Evolutionary conservation across 2,888 invertebrate genomes (phyloP), one percentile per base, ranked within the genome.

Genomic region (Tortricodes alternella): DNA sequence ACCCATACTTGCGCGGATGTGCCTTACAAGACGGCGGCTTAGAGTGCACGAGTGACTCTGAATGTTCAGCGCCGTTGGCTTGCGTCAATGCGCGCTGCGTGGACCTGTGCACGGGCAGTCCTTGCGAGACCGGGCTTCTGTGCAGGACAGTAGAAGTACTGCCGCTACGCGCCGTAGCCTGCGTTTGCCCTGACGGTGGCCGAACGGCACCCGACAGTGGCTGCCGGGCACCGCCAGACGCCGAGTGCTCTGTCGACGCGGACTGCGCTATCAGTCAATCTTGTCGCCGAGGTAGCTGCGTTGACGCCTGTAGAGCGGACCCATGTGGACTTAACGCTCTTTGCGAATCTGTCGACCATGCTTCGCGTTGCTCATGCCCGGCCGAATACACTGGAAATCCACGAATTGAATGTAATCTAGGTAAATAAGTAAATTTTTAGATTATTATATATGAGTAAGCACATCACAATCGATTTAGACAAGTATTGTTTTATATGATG

Each of bases 111-210:
- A 83, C 92, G 8, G 92, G 93, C 6, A 93, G 94, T 64, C 93
- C 96, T 38, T 97, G 97, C 74, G 94, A 93, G 11, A 87, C 92
- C 3, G 95, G 95, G 62, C 96, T 97, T 66, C 92, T 94, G 57
- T 97, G 97, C 78, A 92, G 93, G 58, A 95, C 96, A 0, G 88
- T 95, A 8, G 96, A 96, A 66, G 94, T 96, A 0, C 75, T 95
- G 39, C 97, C 97, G 1, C 83, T 97, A 61, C 93, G 96, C 48
- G 96, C 97, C 0, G 94, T 97, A 67, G 95, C 97, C 67, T 97
- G 97, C 75, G 93, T 95, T 71, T 98, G 97, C 82, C 96, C 96
- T 11, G 92, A 94, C 34, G 96, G 97, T 60, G 96, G 95, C 0
- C 92, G 96, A 38, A 93, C 94, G 0, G 95, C 95, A 62, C 92